Percentiles rank a stretch among this genome's conserved stretches.
These are phyloP conservation scores for Eulemur albifrons DNA, from an alignment of 2,797 vertebrate genomes.

Conservation along the genomic window DNA sequence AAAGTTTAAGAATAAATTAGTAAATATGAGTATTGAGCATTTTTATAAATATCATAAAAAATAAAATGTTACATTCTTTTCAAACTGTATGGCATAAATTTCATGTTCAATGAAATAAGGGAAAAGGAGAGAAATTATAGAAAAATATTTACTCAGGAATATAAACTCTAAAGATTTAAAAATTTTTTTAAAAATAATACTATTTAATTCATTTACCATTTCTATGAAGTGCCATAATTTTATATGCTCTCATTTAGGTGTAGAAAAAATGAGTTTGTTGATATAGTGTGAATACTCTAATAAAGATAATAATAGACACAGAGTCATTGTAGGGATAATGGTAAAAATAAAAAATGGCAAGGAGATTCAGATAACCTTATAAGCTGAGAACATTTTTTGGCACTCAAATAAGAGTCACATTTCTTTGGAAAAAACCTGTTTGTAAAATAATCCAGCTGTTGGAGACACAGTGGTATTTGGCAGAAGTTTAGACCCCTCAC, in stretches of 20 bases:
- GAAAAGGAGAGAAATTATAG: not conserved
- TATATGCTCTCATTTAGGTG: not conserved
- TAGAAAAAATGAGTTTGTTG: not conserved
- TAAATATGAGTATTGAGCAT: not conserved
- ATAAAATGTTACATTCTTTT: not conserved
- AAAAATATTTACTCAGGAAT: not conserved
- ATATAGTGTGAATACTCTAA: not conserved
- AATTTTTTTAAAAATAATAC: not conserved
- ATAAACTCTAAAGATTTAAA: not conserved
- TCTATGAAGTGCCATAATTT: constrained; percentile 4
- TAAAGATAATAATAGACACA: not conserved
- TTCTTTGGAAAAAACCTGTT: not conserved
- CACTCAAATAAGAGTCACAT: not conserved
- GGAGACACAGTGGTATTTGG: not conserved
- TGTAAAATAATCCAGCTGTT: constrained; percentile 6
- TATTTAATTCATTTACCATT: not conserved
- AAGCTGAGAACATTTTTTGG: not conserved
- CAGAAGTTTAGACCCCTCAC: not conserved
- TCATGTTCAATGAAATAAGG: constrained; percentile 13
- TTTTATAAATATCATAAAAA: not conserved
- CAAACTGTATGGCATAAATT: not conserved
- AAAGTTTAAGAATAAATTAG: constrained; percentile 1
- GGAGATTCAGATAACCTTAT: not conserved
- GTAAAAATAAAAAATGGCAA: not conserved
- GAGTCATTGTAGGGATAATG: not conserved